Conservation (phyloP, 2,888 invertebrate genomes). For the Oxytorus armatus region DNA sequence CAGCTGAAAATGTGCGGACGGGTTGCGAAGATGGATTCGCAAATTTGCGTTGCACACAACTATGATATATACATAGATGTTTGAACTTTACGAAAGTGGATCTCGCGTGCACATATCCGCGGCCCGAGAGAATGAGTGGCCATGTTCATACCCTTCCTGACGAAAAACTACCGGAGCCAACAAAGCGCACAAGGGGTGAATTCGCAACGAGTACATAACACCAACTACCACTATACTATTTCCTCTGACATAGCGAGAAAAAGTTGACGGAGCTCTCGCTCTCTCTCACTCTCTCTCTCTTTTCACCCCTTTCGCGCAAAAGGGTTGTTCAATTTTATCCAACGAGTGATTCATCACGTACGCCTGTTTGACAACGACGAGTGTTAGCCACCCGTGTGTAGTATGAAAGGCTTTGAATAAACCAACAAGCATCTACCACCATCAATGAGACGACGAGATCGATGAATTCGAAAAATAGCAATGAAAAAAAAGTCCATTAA, state of each 20-base stretch:
- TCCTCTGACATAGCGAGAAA: conserved; percentile 40
- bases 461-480: conserved; percentile 21
- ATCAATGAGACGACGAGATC: conserved; percentile 8
- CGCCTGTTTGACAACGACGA: conserved; percentile 52
- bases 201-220: conserved; percentile 41
- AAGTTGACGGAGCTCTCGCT: conserved; percentile 44
- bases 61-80: neutral
- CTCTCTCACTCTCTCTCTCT: conserved; percentile 12
- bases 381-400: conserved; percentile 7
- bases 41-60: conserved; percentile 59
- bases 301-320: conserved; percentile 11
- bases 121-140: conserved; percentile 31
- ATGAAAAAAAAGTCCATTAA: conserved; percentile 6
- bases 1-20: conserved; percentile 61
- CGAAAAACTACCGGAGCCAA: conserved; percentile 51
- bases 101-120: conserved; percentile 51
- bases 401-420: conserved; percentile 45
- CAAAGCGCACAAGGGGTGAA: conserved; percentile 55
- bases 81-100: conserved; percentile 57
- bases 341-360: conserved; percentile 64
- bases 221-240: conserved; percentile 23
- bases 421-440: conserved; percentile 13
- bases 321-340: conserved; percentile 61
- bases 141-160: conserved; percentile 42
- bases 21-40: conserved; percentile 66